phyloP scores from a whole-genome alignment of 2,888 invertebrate species.

The Drosophila setosimentum region DNA sequence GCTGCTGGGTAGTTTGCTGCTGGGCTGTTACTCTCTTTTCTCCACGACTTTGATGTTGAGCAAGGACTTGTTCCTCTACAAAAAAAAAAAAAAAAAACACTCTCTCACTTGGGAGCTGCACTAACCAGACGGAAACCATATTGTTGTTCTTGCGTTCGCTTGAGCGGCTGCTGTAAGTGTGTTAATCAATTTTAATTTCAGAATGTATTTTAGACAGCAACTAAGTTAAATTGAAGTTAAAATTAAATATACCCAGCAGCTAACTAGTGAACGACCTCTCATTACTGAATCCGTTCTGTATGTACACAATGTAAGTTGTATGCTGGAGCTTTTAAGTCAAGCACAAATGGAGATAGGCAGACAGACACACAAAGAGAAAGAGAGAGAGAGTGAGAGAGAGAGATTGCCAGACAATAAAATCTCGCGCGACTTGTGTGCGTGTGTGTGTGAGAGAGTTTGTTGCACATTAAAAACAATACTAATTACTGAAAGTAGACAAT shows the following conservation, averaged over 20 bases:
- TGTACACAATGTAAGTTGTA: not conserved
- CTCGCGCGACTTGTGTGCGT: constrained; percentile 12
- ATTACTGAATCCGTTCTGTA: not conserved
- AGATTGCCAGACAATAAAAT: constrained; percentile 40
- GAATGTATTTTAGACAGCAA: not conserved
- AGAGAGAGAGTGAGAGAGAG: not conserved
- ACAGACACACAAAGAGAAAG: not conserved
- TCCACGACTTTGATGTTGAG: not conserved
- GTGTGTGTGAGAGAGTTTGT: constrained; percentile 5
- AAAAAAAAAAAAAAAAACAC: not conserved
- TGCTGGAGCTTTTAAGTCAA: not conserved
- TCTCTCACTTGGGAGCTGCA: not conserved
- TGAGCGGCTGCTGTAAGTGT: not conserved
- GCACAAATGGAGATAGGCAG: not conserved
- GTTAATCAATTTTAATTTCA: not conserved
- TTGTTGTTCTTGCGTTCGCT: not conserved
- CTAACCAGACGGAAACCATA: not conserved
- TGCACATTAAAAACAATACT: constrained; percentile 33
- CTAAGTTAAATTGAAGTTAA: not conserved
- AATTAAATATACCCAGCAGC: not conserved
- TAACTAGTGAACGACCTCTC: not conserved
- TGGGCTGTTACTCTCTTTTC: not conserved
- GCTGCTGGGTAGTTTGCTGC: not conserved
- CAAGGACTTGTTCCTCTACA: not conserved
- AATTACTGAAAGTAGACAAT: constrained; percentile 44